A percentile compares a stretch with the other conserved stretches of the same genome.
These are phyloP conservation scores for Euclidia mi DNA, from an alignment of 2,888 invertebrate genomes.

Conservation along the genomic window DNA sequence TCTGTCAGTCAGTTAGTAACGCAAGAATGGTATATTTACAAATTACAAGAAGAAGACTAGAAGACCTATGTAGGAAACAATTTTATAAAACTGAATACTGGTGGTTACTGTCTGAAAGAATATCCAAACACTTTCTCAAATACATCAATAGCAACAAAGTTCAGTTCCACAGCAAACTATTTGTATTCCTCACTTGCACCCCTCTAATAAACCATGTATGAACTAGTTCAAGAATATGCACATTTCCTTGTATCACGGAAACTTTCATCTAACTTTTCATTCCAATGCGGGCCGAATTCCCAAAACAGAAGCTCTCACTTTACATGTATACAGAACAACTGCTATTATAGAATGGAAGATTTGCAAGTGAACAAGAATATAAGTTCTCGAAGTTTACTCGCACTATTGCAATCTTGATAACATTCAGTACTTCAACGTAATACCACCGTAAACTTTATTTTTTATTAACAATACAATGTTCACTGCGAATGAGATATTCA, in stretches of 20 bases:
- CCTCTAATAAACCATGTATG: conserved; percentile 44
- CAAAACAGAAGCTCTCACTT: conserved; percentile 50
- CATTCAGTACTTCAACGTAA: conserved; percentile 16
- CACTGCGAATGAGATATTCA: conserved; percentile 76
- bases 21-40: too few relatives aligned
- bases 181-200: conserved; percentile 38
- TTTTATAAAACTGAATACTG: too few relatives aligned
- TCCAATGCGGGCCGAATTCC: conserved; percentile 56
- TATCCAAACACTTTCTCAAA: too few relatives aligned
- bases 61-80: too few relatives aligned
- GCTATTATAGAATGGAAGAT: conserved; percentile 37
- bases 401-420: conserved; percentile 28
- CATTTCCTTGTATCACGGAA: conserved; percentile 51
- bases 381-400: conserved; percentile 38
- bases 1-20: too few relatives aligned
- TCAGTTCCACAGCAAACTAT: conserved; percentile 28
- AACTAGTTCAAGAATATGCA: conserved; percentile 52
- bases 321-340: conserved; percentile 39
- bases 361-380: conserved; percentile 27
- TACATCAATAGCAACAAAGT: neutral
- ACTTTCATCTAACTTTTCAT: conserved; percentile 58
- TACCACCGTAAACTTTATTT: conserved; percentile 58
- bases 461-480: conserved; percentile 72
- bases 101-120: too few relatives aligned
- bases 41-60: too few relatives aligned